Conservation (phyloP, 2,113 vertebrate genomes). For the Pluvianellus socialis region DNA sequence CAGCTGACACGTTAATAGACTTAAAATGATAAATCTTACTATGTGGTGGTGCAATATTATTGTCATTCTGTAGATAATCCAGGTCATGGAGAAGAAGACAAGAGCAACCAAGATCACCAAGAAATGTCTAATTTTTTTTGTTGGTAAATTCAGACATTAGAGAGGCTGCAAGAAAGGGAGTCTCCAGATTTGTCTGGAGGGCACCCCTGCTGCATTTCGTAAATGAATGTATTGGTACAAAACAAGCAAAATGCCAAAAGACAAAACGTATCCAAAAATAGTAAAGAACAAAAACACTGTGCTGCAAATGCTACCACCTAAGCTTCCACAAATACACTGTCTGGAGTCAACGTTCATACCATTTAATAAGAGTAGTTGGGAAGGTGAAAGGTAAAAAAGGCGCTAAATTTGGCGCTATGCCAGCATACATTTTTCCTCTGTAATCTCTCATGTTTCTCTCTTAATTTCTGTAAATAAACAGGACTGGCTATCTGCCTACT, state of each 20-base stretch:
- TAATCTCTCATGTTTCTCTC: neutral
- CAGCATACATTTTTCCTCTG: neutral
- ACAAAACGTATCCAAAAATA: neutral
- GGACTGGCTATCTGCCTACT: neutral
- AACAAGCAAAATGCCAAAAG: neutral
- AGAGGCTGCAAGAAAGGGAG: neutral
- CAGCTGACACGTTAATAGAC: neutral
- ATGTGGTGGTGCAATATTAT: neutral
- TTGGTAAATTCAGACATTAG: neutral
- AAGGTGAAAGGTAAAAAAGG: neutral
- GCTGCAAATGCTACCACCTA: neutral
- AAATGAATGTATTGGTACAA: neutral
- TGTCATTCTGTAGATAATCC: neutral
- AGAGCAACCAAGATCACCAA: neutral
- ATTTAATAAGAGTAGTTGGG: neutral
- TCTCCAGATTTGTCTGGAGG: neutral
- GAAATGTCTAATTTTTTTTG: neutral
- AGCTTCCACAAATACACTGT: neutral
- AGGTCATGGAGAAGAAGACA: neutral
- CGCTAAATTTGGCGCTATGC: neutral
- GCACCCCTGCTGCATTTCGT: neutral
- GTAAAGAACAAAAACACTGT: neutral
- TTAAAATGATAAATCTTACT: neutral
- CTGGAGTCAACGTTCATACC: neutral
- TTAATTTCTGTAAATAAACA: constrained; percentile 21